Base-by-base conservation (phyloP, 2,797 vertebrate genomes). In the Bradypodion ventrale region DNA sequence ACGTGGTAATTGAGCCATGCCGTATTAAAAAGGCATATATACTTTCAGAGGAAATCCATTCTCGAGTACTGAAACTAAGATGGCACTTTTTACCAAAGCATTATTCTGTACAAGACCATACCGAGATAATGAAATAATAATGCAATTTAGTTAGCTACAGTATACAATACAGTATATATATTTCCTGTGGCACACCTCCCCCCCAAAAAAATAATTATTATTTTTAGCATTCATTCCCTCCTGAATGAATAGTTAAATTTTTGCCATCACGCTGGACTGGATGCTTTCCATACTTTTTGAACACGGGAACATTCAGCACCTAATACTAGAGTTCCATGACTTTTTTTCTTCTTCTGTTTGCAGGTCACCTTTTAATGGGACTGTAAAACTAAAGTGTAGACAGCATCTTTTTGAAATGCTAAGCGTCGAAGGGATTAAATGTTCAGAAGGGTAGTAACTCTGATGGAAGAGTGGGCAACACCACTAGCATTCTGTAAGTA, bases 1-100 rank as follows among this genome's bases (percentile, higher is more conserved):
- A 94, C 81, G 90, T 88, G 94, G 92, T 95, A 95, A 94, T 95
- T 93, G 93, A 95, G 92, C 87, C 91, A 90, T 93, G 91, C 94
- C 93, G 92, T 92, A n/a, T n/a, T n/a, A n/a, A n/a, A n/a, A n/a
- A n/a, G n/a, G n/a, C n/a, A n/a, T n/a, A n/a, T n/a, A 66, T 66
- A 19, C 21, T 94, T 92, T 93, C 83, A 76, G 90, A 52, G 87
- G 84, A 75, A 90, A 92, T 78, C 88, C 81, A 69, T 87, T 92
- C 84, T 88, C 85, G 87, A 91, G 89, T 87, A 56, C 85, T 91
- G 46, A 83, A 79, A 59, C 46, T 63, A 74, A n/a, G 85, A 81
- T 69, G 90, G 75, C 69, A 88, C 88, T 87, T 75, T 85, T 2
- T 83, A 82, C 32, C 44, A 42, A 85, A 42, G 83, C 10, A 72